Evolutionary conservation across 2,113 vertebrate species (phyloP), one percentile per base, ranked within the genome.

Genomic region (Coryphaenoides rupestris): DNA sequence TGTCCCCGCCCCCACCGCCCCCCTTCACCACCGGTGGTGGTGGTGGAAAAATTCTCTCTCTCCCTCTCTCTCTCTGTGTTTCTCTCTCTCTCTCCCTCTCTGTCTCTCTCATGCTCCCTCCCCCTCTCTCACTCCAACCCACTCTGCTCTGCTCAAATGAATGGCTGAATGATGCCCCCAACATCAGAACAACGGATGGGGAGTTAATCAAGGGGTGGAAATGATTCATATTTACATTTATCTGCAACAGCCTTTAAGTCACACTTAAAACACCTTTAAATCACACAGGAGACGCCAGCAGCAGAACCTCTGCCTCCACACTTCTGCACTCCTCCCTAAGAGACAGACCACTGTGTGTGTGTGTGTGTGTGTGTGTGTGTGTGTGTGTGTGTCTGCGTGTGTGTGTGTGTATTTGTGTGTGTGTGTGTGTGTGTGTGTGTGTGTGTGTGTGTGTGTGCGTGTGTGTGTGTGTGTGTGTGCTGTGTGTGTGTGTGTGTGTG

Each of bases 141-240:
- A 33, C 28, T 33, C 2, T 33, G 1, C 28, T 33, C 28, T 33
- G 28, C 7, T 33, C 7, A 33, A 73, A 76, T 58, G 67, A 47
- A 71, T 66, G 58, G 65, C 65, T 64, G 71, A 75, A 86, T 76
- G 63, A 82, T 81, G 77, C 75, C 74, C 73, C 69, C 60, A 58
- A 21, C 72, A 71, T 66, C 56, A 17, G 63, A 49, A 58, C 63
- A 79, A 88, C 68, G 66, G 68, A 87, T 86, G 77, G 75, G 64
- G 19, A 47, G 60, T 84, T 78, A 75, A 84, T 87, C 62, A 63
- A 55, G n/a, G 65, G 63, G 74, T 76, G 66, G 74, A 45, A 66
- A 24, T 69, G 82, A 83, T 83, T 73, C 75, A 79, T 76, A 80
- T 84, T 82, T 74, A 72, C 80, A 77, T 80, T 80, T 84, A 19